Percentiles rank a stretch among this genome's conserved stretches.
Evolutionary conservation across 2,888 invertebrate genomes (phyloP).

Genomic region (Coleophora deauratella): DNA sequence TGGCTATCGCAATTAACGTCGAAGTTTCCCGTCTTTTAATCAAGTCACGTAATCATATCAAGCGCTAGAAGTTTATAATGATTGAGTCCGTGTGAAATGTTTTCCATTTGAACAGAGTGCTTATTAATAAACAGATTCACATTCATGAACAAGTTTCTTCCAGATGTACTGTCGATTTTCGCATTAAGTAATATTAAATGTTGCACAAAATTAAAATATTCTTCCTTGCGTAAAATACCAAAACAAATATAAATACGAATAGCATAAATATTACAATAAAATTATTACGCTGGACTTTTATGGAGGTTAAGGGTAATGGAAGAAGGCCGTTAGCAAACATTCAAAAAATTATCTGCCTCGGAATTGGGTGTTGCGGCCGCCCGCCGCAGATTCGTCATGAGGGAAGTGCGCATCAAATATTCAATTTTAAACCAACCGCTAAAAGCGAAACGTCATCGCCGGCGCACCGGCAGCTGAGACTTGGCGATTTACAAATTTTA

Average conservation of each 20-base stretch:
- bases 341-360: constrained; percentile 61
- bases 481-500: constrained; percentile 67
- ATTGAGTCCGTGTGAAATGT: constrained; percentile 8
- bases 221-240: too few species aligned
- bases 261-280: too few species aligned
- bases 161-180: not conserved
- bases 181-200: too few species aligned
- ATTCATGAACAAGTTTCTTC: constrained; percentile 2
- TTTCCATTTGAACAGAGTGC: too few species aligned
- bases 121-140: constrained; percentile 2
- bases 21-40: constrained; percentile 1
- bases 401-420: constrained; percentile 73
- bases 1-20: not conserved
- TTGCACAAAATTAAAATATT: too few species aligned
- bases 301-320: constrained; percentile 47
- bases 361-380: constrained; percentile 49
- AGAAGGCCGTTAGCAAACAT: constrained; percentile 51
- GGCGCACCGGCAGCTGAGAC: constrained; percentile 67
- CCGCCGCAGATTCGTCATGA: constrained; percentile 64
- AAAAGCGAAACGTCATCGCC: constrained; percentile 73
- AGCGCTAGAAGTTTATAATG: constrained; percentile 2
- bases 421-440: constrained; percentile 74
- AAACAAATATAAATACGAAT: too few species aligned
- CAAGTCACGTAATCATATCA: constrained; percentile 1
- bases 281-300: constrained; percentile 29